Evolutionary conservation across 2,797 vertebrate genomes (phyloP).

Genomic region (Todus mexicanus): DNA sequence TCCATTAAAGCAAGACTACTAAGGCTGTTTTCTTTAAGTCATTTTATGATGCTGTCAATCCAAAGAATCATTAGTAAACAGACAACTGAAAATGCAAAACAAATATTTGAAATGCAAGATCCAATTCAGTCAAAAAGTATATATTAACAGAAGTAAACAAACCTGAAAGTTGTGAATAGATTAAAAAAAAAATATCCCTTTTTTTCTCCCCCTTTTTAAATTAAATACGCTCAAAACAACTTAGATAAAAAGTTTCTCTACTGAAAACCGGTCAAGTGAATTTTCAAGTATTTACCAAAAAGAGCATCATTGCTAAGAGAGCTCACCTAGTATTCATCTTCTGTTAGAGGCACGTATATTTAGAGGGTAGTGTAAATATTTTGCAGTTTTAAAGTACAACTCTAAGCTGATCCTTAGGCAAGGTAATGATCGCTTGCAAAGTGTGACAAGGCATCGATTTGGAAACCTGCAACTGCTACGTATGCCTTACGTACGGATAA

Average conservation of each 20-base stretch:
- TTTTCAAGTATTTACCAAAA: background rate
- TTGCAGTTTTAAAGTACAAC: background rate
- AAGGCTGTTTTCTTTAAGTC: background rate
- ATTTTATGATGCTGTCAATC: background rate
- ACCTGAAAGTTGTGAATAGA: background rate
- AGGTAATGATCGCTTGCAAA: background rate
- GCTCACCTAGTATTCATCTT: background rate
- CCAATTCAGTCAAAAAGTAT: background rate
- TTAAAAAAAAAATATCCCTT: background rate
- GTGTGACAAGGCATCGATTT: background rate
- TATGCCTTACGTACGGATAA: background rate
- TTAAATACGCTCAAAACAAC: background rate
- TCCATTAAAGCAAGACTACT: background rate
- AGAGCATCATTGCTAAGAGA: too few relatives aligned
- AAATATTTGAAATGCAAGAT: slow-evolving; percentile 15
- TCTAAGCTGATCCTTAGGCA: background rate
- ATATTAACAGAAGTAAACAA: background rate
- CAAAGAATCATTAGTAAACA: background rate
- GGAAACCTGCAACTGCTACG: background rate
- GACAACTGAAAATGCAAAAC: background rate
- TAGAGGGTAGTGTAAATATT: background rate
- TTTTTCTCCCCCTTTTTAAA: background rate
- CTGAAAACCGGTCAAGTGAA: background rate
- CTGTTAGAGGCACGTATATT: background rate
- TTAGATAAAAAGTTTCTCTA: background rate